Base-by-base conservation (phyloP, 2,888 invertebrate species). In the Mactromeris polynyma region DNA sequence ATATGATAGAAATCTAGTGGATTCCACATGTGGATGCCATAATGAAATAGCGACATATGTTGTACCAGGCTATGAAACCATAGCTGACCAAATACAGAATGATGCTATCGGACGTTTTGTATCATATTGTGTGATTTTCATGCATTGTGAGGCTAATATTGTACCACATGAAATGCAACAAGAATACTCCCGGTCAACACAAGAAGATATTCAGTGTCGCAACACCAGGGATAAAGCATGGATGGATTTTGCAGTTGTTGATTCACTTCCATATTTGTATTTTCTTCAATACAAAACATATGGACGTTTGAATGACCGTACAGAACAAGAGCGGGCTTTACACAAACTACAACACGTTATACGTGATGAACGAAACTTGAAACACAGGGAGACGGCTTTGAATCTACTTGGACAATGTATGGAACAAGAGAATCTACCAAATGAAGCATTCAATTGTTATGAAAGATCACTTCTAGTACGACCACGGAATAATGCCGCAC, bases 371-470 rank as follows among this genome's bases (percentile, higher is more conserved):
- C 31, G 11, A 33, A 81, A 21, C 19, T 1, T 81, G 7, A 19
- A 17, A 17, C 81, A 81, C 81, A 81, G 17, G 31, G 81, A 81
- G 31, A 81, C 54, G 26, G 81, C 33, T 3, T 21, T 33, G 17
- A 81, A 81, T 54, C 51, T 81, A 54, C 81, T 81, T 17, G 81
- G 54, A 81, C 81, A 54, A 54, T 81, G n/a, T n/a, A n/a, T n/a
- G n/a, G n/a, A n/a, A n/a, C n/a, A n/a, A n/a, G n/a, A n/a, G n/a
- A n/a, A n/a, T n/a, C n/a, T n/a, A n/a, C n/a, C n/a, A n/a, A n/a
- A n/a, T n/a, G n/a, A n/a, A n/a, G n/a, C n/a, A n/a, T 81, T 81
- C 21, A 26, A 54, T 31, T 81, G 36, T 36, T 81, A 81, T 36
- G 51, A 33, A 33, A 81, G n/a, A 51, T 81, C 81, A 36, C 51